Conservation (phyloP, 2,113 vertebrate genomes). For the Glaucomys volans region DNA sequence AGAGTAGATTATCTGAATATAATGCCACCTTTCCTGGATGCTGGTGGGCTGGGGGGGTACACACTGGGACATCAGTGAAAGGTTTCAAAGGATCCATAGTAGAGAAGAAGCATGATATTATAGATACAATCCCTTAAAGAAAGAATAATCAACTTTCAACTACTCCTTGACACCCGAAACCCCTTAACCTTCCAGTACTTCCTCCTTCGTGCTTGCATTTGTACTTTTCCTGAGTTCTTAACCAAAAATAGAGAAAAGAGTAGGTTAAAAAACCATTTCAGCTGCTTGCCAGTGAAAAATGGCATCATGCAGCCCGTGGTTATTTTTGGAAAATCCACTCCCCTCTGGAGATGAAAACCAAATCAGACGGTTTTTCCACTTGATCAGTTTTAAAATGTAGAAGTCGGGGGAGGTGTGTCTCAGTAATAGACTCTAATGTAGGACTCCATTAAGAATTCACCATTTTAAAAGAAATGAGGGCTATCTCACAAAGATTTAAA, state of each 20-base stretch:
- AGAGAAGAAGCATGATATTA: not conserved
- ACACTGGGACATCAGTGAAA: not conserved
- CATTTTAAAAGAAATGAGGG: not conserved
- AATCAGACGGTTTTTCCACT: slow-evolving; percentile 60
- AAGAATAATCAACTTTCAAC: not conserved
- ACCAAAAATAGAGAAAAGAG: slow-evolving; percentile 64
- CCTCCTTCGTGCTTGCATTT: slow-evolving; percentile 40
- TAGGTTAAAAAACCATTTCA: slow-evolving; percentile 68
- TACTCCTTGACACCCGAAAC: not conserved
- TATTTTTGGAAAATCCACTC: slow-evolving; percentile 74
- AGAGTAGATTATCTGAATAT: not conserved
- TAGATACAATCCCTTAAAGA: not conserved
- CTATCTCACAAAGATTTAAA: not conserved
- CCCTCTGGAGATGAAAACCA: slow-evolving; percentile 61
- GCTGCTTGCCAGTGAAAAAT: slow-evolving; percentile 63
- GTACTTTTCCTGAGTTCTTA: slow-evolving; percentile 63
- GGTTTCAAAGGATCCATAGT: slow-evolving; percentile 24
- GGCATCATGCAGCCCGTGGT: not conserved
- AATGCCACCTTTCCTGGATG: not conserved
- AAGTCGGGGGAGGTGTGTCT: not conserved
- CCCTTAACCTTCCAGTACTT: slow-evolving; percentile 27
- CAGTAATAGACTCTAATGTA: slow-evolving; percentile 27
- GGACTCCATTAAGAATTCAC: slow-evolving; percentile 63
- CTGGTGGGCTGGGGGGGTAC: not conserved
- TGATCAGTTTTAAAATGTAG: slow-evolving; percentile 58